Base-by-base conservation (phyloP, 2,888 invertebrate genomes). In the Sesia apiformis region DNA sequence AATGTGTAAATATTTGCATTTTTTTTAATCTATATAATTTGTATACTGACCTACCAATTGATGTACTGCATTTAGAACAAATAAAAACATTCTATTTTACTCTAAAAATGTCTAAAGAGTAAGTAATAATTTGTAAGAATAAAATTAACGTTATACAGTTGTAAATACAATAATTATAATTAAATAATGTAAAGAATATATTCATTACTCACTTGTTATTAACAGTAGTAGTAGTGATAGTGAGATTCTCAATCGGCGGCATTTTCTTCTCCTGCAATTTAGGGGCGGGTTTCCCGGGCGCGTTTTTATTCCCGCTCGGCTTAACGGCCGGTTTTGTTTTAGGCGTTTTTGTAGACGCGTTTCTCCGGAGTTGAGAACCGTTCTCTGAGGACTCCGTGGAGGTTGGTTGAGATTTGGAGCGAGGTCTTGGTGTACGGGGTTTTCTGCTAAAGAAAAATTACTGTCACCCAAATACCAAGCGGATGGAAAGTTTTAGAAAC, bases 391-490 rank as follows among this genome's bases (percentile, higher is more conserved):
- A 81, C 4, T 84, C 85, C 63, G 74, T 78, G 0, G 78, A 80
- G 0, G 79, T 65, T 0, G 88, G 87, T 60, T 88, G 87, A 0
- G 88, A 89, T 38, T 82, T 80, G 3, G 88, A 88, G 0, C 88
- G 79, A 0, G 84, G 86, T 0, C 84, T 74, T 0, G 76, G 75
- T 0, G 59, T 66, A 46, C 76, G 73, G 49, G 69, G 62, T 53
- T 73, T 74, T 43, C 76, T 76, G 53, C 73, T 74, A 64, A 6
- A 51, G 4, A 49, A 23, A 23, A 23, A 2, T 23, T 23, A 23
- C 1, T 23, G 23, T 23, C 23, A 23, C 23, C 23, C 23, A 23
- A 23, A 23, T 23, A 23, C 23, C 23, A 23, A 23, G 23, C 23
- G 23, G 23, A 23, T 23, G 23, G 23, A 23, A 23, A 23, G 23